These are phyloP conservation scores for Apamea monoglypha DNA, from an alignment of 2,888 invertebrate species.

Conservation along the genomic window DNA sequence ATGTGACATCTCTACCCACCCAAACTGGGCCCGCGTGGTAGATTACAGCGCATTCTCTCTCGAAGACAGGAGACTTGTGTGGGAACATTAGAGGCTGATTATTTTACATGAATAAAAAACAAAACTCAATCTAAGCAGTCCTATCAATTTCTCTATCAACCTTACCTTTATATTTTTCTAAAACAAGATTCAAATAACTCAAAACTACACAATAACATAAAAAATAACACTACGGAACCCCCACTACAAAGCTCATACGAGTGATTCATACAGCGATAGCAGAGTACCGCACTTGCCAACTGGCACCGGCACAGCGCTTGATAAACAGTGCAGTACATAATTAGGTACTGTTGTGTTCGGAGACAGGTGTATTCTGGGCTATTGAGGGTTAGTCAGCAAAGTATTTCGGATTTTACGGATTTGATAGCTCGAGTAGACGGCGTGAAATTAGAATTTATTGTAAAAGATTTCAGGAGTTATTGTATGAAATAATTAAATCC, in stretches of 20 bases:
- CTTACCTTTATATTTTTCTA: not conserved
- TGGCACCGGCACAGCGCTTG: slow-evolving; percentile 71
- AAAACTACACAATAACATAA: slow-evolving; percentile 3
- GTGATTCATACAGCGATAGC: slow-evolving; percentile 70
- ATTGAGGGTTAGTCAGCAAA: slow-evolving; percentile 55
- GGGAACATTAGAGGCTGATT: no score
- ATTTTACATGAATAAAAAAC: not conserved
- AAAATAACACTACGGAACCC: slow-evolving; percentile 42
- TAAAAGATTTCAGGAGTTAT: not conserved
- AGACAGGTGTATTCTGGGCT: slow-evolving; percentile 65
- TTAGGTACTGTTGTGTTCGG: slow-evolving; percentile 47
- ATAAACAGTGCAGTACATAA: slow-evolving; percentile 67
- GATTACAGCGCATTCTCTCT: no score
- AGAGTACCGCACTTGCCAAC: slow-evolving; percentile 75
- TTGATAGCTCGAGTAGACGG: slow-evolving; percentile 29
- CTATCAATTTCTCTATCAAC: not conserved
- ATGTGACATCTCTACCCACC: no score
- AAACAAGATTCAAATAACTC: no score
- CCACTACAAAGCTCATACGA: slow-evolving; percentile 57
- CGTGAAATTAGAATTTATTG: slow-evolving; percentile 8
- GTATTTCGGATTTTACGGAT: slow-evolving; percentile 39
- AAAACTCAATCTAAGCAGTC: not conserved
- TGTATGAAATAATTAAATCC: no score
- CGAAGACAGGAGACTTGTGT: no score
- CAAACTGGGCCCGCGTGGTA: no score